Percentiles rank a stretch among this genome's conserved stretches.
Conservation (phyloP, 2,888 invertebrate species). For the Girardia tigrina region DNA sequence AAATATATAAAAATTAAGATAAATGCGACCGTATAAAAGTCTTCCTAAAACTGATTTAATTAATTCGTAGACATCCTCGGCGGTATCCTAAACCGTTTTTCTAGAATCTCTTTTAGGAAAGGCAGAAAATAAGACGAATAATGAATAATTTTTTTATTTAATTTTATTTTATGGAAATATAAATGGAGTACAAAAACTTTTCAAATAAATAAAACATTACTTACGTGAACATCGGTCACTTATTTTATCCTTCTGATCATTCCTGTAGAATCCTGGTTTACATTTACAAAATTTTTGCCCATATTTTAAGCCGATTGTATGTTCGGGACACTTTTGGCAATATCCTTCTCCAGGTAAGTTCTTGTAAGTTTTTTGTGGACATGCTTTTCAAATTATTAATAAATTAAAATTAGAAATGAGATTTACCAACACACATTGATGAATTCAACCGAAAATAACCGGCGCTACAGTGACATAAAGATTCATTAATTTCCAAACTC, state of each 20-base stretch:
- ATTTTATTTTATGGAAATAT: too few species aligned
- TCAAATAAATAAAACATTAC: neutral
- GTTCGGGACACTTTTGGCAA: constrained; percentile 15
- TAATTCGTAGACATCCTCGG: too few species aligned
- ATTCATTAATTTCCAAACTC: neutral
- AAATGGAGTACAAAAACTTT: too few species aligned
- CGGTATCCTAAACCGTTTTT: too few species aligned
- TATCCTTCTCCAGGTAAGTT: neutral
- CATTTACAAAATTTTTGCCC: constrained; percentile 1
- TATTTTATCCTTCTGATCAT: neutral
- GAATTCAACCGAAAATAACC: neutral
- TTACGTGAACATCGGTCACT: neutral
- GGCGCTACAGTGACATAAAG: neutral
- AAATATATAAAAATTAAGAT: too few species aligned
- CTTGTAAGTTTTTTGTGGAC: neutral
- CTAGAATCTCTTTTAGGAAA: too few species aligned
- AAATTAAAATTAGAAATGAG: neutral
- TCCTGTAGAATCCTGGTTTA: neutral
- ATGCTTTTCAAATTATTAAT: neutral
- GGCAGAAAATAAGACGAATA: too few species aligned
- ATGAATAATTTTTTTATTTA: too few species aligned
- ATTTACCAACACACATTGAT: neutral
- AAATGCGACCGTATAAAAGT: too few species aligned
- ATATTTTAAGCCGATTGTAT: neutral
- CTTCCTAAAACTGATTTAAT: too few species aligned